These are phyloP conservation scores for Agrilus mali DNA, from an alignment of 2,888 invertebrate genomes.

Conservation along the genomic window DNA sequence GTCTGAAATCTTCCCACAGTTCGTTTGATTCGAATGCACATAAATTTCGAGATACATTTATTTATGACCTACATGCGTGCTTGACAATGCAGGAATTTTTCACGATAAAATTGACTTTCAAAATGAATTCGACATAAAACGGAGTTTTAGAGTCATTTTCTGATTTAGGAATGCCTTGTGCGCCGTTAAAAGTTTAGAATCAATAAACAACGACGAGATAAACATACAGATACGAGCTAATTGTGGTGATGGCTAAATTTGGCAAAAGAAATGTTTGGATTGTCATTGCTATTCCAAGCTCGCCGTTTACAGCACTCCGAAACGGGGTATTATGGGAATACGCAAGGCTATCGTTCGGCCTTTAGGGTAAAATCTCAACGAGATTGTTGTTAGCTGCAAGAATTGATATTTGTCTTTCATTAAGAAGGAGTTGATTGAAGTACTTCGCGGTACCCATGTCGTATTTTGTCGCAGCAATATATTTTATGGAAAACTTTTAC, in stretches of 20 bases:
- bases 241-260: constrained; percentile 17
- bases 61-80: too few species aligned
- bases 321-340: constrained; percentile 13
- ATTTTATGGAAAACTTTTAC: too few species aligned
- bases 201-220: constrained; percentile 12
- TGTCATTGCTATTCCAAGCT: constrained; percentile 14
- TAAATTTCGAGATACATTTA: too few species aligned
- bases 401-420: constrained; percentile 14
- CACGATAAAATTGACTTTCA: too few species aligned
- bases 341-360: constrained; percentile 13
- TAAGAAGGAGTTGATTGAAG: constrained; percentile 8
- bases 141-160: too few species aligned
- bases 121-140: too few species aligned
- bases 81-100: too few species aligned
- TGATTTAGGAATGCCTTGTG: too few species aligned
- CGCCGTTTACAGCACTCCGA: constrained; percentile 7
- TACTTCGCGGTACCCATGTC: too few species aligned
- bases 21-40: too few species aligned
- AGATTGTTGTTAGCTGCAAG: constrained; percentile 13
- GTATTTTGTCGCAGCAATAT: too few species aligned
- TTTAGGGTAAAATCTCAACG: constrained; percentile 15
- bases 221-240: constrained; percentile 16
- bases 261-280: constrained; percentile 16
- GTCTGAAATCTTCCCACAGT: too few species aligned
- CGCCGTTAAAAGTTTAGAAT: constrained; percentile 15